Base-by-base conservation (phyloP, 2,797 vertebrate genomes). In the Etheostoma perlongum region DNA sequence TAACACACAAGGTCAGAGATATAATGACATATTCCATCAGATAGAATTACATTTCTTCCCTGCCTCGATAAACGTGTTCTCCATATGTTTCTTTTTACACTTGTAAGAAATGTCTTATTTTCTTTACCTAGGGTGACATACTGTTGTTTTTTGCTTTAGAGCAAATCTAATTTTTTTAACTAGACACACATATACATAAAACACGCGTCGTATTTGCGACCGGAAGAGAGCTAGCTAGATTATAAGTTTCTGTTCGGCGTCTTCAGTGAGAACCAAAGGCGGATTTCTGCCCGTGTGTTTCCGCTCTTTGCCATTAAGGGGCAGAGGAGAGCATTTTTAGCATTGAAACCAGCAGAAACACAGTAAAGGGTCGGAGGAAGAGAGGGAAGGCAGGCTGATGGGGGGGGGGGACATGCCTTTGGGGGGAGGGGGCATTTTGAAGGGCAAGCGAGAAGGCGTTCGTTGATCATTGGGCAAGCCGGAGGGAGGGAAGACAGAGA, bases 161-260 rank as follows among this genome's bases (percentile, higher is more conserved):
- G 76, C 67, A 78, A 76, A 82, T 85, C 46, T 62, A 6, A 51
- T 68, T 85, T 83, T 83, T 85, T 87, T 72, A 83, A 89, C 82
- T 77, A 78, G 60, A 90, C 83, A 91, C 81, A 92, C 88, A 90
- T 89, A 89, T 83, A 92, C 85, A 90, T 67, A 85, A 82, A 87
- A 90, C 82, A 89, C 67, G 61, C 67, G 59, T 71, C 71, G 36
- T 64, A 72, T 83, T 81, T 85, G 71, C 51, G 30, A 87, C 89
- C 77, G 61, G 87, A 91, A 85, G 78, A 89, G 92, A 91, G 90
- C 91, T 91, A 93, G 93, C 89, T 88, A 75, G 79, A 92, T 89
- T 86, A 91, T 65, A 75, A 60, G 78, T 82, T 89, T 84, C 68
- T 57, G 71, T 90, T 90, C 83, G 86, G 58, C 46, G 57, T 88